Conservation (phyloP, 2,113 vertebrate species). For the Leucosticte australis region DNA sequence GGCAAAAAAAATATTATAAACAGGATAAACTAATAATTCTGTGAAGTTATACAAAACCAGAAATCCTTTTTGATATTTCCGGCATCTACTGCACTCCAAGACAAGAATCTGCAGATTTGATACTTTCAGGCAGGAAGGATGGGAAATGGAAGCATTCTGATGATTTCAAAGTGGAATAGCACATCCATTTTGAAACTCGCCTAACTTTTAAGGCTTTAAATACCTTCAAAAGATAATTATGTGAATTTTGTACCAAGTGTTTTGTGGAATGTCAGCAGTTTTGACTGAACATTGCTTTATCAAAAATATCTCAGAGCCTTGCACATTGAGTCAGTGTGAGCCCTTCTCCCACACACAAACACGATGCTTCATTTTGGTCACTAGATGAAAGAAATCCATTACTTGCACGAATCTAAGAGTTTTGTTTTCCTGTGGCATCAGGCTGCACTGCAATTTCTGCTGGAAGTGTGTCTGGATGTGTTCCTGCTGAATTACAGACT, state of each 20-base stretch:
- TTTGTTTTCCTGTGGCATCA: background rate
- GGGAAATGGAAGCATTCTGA: background rate
- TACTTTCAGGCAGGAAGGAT: background rate
- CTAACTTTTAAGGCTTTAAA: background rate
- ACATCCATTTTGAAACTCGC: background rate
- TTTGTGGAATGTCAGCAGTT: background rate
- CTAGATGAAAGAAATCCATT: background rate
- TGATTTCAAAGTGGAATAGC: background rate
- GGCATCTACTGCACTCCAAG: background rate
- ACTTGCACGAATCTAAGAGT: background rate
- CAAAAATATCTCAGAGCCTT: background rate
- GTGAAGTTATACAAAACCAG: background rate
- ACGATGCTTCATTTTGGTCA: rapidly evolving
- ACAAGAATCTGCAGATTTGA: background rate
- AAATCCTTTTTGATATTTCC: background rate
- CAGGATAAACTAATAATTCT: background rate
- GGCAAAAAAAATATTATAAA: background rate
- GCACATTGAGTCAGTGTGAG: background rate
- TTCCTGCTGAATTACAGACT: background rate
- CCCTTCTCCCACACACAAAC: background rate
- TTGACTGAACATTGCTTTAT: background rate
- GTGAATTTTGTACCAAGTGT: background rate
- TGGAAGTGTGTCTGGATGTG: background rate
- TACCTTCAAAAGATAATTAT: background rate
- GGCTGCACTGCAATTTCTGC: background rate